Evolutionary conservation across 2,888 invertebrate genomes (phyloP).

Genomic region (Agrypnus murinus): DNA sequence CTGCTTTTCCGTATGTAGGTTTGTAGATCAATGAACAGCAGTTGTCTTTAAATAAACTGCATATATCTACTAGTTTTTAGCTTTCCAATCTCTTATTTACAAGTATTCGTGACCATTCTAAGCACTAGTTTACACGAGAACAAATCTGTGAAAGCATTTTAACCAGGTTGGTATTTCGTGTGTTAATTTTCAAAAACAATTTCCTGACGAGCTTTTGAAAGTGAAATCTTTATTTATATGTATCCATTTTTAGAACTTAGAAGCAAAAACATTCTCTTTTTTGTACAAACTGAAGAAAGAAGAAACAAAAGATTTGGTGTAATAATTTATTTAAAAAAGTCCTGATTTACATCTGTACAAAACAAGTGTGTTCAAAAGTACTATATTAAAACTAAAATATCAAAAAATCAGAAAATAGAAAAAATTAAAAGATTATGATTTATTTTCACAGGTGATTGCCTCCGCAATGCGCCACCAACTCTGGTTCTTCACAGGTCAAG

Average conservation of each 20-base stretch:
- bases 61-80: slow-evolving; percentile 54
- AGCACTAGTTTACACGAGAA: slow-evolving; percentile 5
- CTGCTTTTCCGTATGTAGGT: slow-evolving; percentile 51
- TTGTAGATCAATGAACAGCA: slow-evolving; percentile 54
- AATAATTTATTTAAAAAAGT: slow-evolving; percentile 48
- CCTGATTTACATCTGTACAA: slow-evolving; percentile 41
- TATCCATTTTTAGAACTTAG: neutral
- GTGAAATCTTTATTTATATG: slow-evolving; percentile 26
- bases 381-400: neutral
- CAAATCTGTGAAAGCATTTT: slow-evolving; percentile 26
- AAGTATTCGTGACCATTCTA: slow-evolving; percentile 41
- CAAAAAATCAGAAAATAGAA: neutral
- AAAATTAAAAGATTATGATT: neutral
- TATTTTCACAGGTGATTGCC: slow-evolving; percentile 50
- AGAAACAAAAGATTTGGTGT: slow-evolving; percentile 6
- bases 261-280: neutral
- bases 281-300: neutral
- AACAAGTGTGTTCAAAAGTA: slow-evolving; percentile 27
- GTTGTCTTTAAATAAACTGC: slow-evolving; percentile 54
- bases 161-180: neutral
- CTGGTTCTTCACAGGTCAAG: slow-evolving; percentile 89
- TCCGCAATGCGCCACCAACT: slow-evolving; percentile 70
- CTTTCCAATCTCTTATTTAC: slow-evolving; percentile 50
- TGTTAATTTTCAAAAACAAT: slow-evolving; percentile 18
- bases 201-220: slow-evolving; percentile 33